A percentile compares a stretch with the other conserved stretches of the same genome.
Evolutionary conservation across 2,113 vertebrate species (phyloP).

Genomic region (Scophthalmus maximus): DNA sequence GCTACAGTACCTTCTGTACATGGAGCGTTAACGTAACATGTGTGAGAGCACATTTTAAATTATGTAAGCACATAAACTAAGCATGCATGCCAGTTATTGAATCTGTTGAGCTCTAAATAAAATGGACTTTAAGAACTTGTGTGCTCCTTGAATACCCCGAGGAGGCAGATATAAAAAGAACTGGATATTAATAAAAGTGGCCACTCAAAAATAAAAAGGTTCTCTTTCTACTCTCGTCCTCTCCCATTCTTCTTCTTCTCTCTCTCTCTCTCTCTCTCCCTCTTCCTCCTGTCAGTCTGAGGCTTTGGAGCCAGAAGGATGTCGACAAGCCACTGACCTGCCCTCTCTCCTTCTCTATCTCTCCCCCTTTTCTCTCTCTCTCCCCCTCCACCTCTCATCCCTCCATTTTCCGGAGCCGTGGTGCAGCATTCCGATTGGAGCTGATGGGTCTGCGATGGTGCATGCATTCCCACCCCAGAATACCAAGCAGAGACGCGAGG

Average conservation of each 20-base stretch:
- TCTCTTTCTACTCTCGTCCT: not conserved
- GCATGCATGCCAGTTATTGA: constrained; percentile 3
- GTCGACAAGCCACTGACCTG: constrained; percentile 71
- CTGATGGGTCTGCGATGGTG: constrained; percentile 82
- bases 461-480: constrained; percentile 76
- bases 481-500: constrained; percentile 81
- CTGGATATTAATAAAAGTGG: constrained; percentile 38
- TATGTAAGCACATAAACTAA: not conserved
- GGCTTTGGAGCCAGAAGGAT: constrained; percentile 64
- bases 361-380: constrained; percentile 14
- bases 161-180: constrained; percentile 36
- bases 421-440: constrained; percentile 76
- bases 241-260: not conserved
- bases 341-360: constrained; percentile 19
- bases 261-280: not conserved
- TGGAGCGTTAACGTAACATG: no score
- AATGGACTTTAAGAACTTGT: constrained; percentile 8
- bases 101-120: constrained; percentile 8
- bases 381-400: constrained; percentile 56
- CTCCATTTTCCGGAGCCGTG: constrained; percentile 71
- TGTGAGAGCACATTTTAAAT: not conserved
- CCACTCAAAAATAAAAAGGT: constrained; percentile 37
- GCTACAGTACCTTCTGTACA: no score
- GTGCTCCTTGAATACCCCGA: constrained; percentile 21
- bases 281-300: constrained; percentile 45